phyloP scores from a whole-genome alignment of 2,888 invertebrate genomes.

The Dicyrtoma fusca region DNA sequence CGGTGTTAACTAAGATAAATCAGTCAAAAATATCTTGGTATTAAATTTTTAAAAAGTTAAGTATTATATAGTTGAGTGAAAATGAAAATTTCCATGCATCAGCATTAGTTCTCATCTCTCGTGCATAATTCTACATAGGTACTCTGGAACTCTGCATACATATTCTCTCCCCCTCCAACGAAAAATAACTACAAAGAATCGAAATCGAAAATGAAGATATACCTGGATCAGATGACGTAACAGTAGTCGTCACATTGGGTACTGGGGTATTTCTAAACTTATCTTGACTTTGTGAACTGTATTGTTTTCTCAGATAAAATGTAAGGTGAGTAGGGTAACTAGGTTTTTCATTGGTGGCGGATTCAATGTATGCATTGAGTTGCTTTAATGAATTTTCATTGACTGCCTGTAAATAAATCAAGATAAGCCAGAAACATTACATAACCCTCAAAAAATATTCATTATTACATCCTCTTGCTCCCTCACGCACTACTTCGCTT shows the following conservation, averaged over 20 bases:
- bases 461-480: too few species aligned
- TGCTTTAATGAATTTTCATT: slow-evolving; percentile 90
- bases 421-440: neutral
- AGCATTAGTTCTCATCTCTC: too few species aligned
- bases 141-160: too few species aligned
- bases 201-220: neutral
- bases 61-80: too few species aligned
- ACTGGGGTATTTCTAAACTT: neutral
- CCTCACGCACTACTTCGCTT: too few species aligned
- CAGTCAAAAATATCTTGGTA: too few species aligned
- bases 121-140: too few species aligned
- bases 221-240: slow-evolving; percentile 14
- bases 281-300: neutral
- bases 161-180: too few species aligned
- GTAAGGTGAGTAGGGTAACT: slow-evolving; percentile 67
- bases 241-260: slow-evolving; percentile 2
- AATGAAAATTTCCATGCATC: too few species aligned
- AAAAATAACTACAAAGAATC: too few species aligned
- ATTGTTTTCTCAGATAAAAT: slow-evolving; percentile 72
- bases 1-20: slow-evolving; percentile 29
- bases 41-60: too few species aligned
- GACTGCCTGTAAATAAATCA: slow-evolving; percentile 65
- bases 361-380: slow-evolving; percentile 79
- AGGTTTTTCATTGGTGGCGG: slow-evolving; percentile 59
- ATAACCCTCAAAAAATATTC: too few species aligned